Base-by-base conservation (phyloP, 1,140 invertebrate genomes). In the Octopus sinensis region DNA sequence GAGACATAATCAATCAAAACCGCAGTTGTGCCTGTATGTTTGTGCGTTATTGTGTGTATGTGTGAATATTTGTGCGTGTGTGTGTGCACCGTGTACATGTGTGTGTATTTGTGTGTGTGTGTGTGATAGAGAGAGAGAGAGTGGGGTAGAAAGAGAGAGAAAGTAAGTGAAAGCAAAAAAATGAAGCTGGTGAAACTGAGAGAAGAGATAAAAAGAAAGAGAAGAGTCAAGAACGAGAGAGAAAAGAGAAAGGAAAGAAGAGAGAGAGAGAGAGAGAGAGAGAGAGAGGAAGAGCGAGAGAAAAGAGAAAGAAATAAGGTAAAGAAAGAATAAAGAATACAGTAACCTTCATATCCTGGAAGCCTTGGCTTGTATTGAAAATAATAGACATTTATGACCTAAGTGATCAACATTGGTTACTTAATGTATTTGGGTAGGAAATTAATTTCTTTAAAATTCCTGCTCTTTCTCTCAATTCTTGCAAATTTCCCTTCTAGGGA, bases 151-250 rank as follows among this genome's bases (percentile, higher is more conserved):
- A 23, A 51, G 43, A 78, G 52, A 51, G 43, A 23, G 23, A 23
- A 78, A 10, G 9, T 0, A 79, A 30, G 17, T 5, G 54, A 13
- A 54, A 4, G 54, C 6, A 54, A 71, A 51, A 17, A 53, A 13
- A 80, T 17, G 62, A 51, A 80, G 17, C 77, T 54, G 78, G 54
- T 52, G 81, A 82, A 17, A 75, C 54, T 80, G 75, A 78, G 73
- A 77, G 54, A n/a, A 54, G 78, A 76, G 17, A 62, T 17, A 62
- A 62, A 62, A 17, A 73, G 17, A 53, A 6, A 53, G 78, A 77
- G 76, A 77, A 77, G 76, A 52, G 56, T 23, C 23, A 23, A 82
- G 54, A 79, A 0, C 56, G 53, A 52, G 43, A 79, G 53, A 52
- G 43, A 0, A 23, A 23, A 79, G 23, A 52, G 0, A 79, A 10